Conservation (phyloP, 2,113 vertebrate species). For the Chamaea fasciata region DNA sequence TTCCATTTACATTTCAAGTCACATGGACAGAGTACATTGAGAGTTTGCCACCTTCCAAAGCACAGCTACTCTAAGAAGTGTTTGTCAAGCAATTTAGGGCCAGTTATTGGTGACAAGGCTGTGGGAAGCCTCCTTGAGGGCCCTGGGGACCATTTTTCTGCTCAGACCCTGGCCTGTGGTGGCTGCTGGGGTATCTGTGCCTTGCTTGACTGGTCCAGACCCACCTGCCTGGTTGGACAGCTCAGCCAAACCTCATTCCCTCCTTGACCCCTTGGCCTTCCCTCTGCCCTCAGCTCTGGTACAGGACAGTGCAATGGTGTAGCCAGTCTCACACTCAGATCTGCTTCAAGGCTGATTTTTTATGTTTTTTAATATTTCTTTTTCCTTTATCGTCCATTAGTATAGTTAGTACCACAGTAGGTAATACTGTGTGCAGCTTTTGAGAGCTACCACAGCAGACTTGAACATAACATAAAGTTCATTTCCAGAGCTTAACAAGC, state of each 20-base stretch:
- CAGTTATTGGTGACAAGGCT: accelerated
- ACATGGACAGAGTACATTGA: background rate
- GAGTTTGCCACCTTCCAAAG: background rate
- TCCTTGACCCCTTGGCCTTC: background rate
- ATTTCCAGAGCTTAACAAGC: background rate
- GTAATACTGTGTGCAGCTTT: background rate
- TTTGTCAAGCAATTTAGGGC: background rate
- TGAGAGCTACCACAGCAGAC: background rate
- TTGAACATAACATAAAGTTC: background rate
- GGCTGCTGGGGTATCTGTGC: background rate
- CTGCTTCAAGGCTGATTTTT: background rate
- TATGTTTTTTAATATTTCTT: background rate
- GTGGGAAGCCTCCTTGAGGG: accelerated
- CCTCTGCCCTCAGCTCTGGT: background rate
- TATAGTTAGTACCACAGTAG: background rate
- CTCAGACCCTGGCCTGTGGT: background rate
- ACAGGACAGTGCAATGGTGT: background rate
- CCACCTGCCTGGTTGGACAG: too few species aligned
- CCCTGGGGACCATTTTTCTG: background rate
- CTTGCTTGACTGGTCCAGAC: background rate
- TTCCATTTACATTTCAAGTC: background rate
- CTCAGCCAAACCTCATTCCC: accelerated
- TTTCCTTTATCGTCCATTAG: background rate
- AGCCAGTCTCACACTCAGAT: background rate
- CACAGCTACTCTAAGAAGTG: background rate